phyloP scores from a whole-genome alignment of 2,797 vertebrate genomes.

The Pantherophis vulpinus region DNA sequence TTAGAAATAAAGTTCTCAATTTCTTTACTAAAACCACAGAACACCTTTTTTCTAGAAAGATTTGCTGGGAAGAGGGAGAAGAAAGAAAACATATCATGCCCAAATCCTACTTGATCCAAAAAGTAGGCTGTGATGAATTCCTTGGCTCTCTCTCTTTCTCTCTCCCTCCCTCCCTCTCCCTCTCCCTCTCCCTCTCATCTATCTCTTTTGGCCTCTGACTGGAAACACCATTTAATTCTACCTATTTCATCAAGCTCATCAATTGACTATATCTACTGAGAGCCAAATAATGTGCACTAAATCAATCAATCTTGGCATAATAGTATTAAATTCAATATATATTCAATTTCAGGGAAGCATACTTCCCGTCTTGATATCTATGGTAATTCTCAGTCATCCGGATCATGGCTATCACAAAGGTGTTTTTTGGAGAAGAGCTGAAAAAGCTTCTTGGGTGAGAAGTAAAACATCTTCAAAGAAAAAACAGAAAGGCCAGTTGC shows the following conservation, averaged over 20 bases:
- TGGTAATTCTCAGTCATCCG: too few relatives aligned
- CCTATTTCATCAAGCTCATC: neutral
- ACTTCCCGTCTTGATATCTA: neutral
- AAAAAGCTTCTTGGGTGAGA: too few relatives aligned
- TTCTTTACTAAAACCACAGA: neutral
- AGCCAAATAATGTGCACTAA: neutral
- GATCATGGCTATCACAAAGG: too few relatives aligned
- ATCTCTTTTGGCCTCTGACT: neutral
- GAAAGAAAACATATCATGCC: neutral
- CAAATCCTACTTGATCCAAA: neutral
- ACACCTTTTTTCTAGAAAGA: neutral
- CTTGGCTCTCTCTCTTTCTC: neutral
- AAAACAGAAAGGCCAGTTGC: too few relatives aligned
- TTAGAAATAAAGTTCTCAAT: neutral
- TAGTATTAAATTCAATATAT: neutral
- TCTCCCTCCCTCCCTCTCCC: too few relatives aligned
- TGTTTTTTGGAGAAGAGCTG: too few relatives aligned
- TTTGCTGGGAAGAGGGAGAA: neutral
- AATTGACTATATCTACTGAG: neutral
- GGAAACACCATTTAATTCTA: neutral
- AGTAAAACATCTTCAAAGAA: too few relatives aligned
- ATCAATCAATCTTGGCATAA: neutral
- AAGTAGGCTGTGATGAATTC: neutral
- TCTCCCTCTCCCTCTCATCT: neutral
- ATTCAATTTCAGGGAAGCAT: neutral